phyloP scores from a whole-genome alignment of 37 sponge, comb jelly and placozoan genomes.

The Corticium candelabrum region DNA sequence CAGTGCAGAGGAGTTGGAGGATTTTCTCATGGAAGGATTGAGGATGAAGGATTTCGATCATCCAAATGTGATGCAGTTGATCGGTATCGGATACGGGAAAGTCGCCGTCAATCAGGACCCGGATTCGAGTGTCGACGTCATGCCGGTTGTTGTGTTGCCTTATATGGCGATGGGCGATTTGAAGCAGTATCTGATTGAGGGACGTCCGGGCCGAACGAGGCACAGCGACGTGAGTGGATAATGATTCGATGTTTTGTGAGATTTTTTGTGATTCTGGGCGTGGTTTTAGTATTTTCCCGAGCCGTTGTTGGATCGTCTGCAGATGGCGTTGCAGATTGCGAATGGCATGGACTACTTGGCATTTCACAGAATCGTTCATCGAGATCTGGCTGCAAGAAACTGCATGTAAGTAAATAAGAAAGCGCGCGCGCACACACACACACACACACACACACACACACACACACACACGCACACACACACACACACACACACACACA shows the following conservation, averaged over 20 bases:
- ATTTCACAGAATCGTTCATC: neutral
- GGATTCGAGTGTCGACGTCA: neutral
- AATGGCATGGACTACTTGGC: neutral
- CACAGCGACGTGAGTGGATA: neutral
- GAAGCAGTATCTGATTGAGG: neutral
- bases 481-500: too few relatives aligned
- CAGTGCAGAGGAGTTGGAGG: neutral
- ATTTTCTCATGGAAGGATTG: neutral
- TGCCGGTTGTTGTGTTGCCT: neutral
- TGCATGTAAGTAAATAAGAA: too few relatives aligned
- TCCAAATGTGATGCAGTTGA: neutral
- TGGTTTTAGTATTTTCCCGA: neutral
- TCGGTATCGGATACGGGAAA: neutral
- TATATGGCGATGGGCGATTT: constrained; percentile 2
- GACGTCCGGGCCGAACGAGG: neutral
- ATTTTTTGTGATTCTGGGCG: neutral
- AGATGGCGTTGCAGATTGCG: neutral
- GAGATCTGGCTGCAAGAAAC: constrained; percentile 2
- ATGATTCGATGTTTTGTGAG: neutral
- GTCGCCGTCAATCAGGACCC: neutral
- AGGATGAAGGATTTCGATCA: neutral
- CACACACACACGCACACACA: too few relatives aligned
- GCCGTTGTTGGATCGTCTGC: neutral
- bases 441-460: too few relatives aligned
- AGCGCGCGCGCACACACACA: too few relatives aligned